Percentiles rank a stretch among this genome's conserved stretches.
Evolutionary conservation across 2,113 vertebrate genomes (phyloP).

Genomic region (Gallinago jamesoni): DNA sequence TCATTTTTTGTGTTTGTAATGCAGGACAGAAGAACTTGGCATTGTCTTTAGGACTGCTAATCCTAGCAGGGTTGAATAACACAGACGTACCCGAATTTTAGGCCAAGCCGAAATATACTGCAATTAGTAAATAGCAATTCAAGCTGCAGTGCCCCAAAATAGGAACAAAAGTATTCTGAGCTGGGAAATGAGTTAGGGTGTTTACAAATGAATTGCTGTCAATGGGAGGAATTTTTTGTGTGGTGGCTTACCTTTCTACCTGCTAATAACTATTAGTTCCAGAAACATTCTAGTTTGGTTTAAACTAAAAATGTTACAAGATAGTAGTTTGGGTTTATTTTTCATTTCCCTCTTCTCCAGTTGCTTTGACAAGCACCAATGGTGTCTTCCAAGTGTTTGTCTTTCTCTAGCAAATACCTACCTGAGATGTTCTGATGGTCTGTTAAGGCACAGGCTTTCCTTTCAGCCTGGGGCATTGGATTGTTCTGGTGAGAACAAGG

Average conservation of each 20-base stretch:
- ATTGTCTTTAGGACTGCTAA: constrained; percentile 12
- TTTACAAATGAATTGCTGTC: background rate
- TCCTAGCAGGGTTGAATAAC: constrained; percentile 8
- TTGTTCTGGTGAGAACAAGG: background rate
- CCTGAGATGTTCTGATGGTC: constrained; percentile 24
- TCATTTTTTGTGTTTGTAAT: background rate
- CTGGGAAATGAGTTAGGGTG: background rate
- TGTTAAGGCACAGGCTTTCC: background rate
- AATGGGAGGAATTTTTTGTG: background rate
- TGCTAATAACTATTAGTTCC: background rate
- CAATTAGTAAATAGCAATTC: constrained; percentile 10
- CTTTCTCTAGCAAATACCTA: constrained; percentile 1
- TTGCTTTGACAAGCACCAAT: background rate
- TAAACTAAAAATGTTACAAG: background rate
- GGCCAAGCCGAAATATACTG: background rate
- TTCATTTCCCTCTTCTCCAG: background rate
- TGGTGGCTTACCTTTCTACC: background rate
- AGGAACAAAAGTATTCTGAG: background rate
- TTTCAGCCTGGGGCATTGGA: constrained; percentile 29
- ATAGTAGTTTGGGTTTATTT: background rate
- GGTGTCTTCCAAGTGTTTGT: background rate
- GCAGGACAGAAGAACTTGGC: constrained; percentile 23
- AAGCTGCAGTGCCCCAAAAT: background rate
- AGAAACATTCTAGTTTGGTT: background rate
- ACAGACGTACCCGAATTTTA: background rate